Percentiles rank a stretch among this genome's conserved stretches.
phyloP scores from a whole-genome alignment of 2,797 vertebrate species.

The Glossophaga mutica region DNA sequence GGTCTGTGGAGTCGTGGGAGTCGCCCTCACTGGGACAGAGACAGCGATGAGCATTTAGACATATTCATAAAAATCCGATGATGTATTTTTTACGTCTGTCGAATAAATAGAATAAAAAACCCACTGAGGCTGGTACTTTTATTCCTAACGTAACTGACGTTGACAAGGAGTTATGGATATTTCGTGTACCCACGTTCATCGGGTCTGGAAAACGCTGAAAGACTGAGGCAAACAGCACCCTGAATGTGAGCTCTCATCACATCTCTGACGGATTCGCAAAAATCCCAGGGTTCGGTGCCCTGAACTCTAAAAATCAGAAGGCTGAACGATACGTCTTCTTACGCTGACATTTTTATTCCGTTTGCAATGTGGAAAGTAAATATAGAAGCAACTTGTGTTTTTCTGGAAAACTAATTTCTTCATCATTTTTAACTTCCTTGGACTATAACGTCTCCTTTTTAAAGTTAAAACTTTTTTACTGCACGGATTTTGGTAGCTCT shows the following conservation, averaged over 20 bases:
- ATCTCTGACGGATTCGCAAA: not conserved
- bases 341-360: not conserved
- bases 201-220: not conserved
- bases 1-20: not conserved
- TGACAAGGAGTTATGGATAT: slow-evolving; percentile 23
- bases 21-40: not conserved
- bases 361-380: not conserved
- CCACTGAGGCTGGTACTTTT: not conserved
- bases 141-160: not conserved
- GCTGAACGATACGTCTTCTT: not conserved
- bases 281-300: not conserved
- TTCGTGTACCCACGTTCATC: not conserved
- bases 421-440: not conserved
- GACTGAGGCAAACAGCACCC: not conserved
- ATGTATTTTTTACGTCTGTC: not conserved
- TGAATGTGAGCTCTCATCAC: not conserved
- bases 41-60: not conserved
- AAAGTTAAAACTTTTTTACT: not conserved
- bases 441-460: not conserved
- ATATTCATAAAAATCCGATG: not conserved
- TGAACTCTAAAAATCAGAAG: not conserved
- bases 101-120: not conserved
- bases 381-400: not conserved
- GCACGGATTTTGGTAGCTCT: not conserved
- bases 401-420: not conserved